phyloP scores from a whole-genome alignment of 2,797 vertebrate species.

The Melanotaenia boesemani region DNA sequence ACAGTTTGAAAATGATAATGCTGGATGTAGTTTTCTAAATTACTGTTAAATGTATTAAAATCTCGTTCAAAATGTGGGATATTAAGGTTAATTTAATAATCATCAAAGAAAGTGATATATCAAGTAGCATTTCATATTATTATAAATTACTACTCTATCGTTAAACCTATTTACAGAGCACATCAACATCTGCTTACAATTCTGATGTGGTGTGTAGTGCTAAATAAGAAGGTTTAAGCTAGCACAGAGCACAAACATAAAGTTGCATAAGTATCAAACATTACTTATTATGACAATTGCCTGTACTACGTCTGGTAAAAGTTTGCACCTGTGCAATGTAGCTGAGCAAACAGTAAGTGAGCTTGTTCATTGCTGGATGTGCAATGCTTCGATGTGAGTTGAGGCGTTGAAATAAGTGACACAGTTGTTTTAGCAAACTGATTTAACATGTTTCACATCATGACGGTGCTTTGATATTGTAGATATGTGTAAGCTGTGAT shows the following conservation, averaged over 20 bases:
- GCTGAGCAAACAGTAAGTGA: background rate
- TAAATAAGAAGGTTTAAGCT: background rate
- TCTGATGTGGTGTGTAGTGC: background rate
- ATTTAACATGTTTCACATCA: background rate
- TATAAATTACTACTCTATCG: background rate
- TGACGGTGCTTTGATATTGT: background rate
- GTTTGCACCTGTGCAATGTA: background rate
- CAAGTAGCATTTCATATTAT: background rate
- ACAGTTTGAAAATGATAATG: background rate
- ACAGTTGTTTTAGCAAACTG: background rate
- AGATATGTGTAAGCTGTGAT: background rate
- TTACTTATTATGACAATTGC: background rate
- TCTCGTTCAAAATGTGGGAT: background rate
- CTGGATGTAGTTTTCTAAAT: background rate
- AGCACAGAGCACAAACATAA: background rate
- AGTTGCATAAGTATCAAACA: background rate
- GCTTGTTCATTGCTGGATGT: conserved; percentile 5
- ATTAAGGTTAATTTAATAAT: background rate
- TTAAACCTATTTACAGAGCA: background rate
- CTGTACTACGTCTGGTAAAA: background rate
- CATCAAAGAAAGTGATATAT: background rate
- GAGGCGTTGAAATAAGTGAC: background rate
- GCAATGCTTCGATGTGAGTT: background rate
- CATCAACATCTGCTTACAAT: background rate
- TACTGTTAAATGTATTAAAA: background rate